These are phyloP conservation scores for Peromyscus aztecus DNA, from an alignment of 2,797 vertebrate species.

Conservation along the genomic window DNA sequence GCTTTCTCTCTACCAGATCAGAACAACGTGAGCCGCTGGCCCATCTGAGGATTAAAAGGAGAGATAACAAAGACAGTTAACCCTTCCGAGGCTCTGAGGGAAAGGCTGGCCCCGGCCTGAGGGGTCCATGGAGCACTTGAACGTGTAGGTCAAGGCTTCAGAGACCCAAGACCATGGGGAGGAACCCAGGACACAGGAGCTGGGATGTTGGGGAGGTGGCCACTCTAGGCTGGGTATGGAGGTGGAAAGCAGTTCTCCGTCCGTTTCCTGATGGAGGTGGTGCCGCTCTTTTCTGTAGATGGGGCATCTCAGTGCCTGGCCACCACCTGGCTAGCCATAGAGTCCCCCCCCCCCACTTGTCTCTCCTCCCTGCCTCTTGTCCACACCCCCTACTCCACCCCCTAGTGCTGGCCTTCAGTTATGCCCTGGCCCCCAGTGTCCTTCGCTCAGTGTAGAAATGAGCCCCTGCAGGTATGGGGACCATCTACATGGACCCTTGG, in stretches of 20 bases:
- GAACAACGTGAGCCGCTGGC: constrained; percentile 93
- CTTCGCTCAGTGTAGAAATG: background rate
- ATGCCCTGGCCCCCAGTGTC: background rate
- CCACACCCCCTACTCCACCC: background rate
- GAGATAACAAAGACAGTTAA: constrained; percentile 93
- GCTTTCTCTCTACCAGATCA: constrained; percentile 93
- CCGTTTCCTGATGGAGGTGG: background rate
- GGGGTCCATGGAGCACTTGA: background rate
- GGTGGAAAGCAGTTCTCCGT: too few species aligned
- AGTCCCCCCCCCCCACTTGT: background rate
- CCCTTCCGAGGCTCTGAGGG: constrained; percentile 87
- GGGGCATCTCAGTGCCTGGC: background rate
- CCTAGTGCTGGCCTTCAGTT: background rate
- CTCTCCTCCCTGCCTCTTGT: background rate
- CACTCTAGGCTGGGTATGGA: background rate
- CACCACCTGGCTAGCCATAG: background rate
- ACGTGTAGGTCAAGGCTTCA: background rate
- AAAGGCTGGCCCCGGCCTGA: constrained; percentile 17
- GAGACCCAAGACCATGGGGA: background rate
- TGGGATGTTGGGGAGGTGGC: background rate
- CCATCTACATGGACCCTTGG: background rate
- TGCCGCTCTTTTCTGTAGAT: background rate
- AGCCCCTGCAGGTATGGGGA: background rate
- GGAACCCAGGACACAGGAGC: background rate
- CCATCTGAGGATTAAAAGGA: constrained; percentile 95